A percentile compares a stretch with the other conserved stretches of the same genome.
phyloP scores from a whole-genome alignment of 1,140 invertebrate species.

The Drosophila trapezifrons region DNA sequence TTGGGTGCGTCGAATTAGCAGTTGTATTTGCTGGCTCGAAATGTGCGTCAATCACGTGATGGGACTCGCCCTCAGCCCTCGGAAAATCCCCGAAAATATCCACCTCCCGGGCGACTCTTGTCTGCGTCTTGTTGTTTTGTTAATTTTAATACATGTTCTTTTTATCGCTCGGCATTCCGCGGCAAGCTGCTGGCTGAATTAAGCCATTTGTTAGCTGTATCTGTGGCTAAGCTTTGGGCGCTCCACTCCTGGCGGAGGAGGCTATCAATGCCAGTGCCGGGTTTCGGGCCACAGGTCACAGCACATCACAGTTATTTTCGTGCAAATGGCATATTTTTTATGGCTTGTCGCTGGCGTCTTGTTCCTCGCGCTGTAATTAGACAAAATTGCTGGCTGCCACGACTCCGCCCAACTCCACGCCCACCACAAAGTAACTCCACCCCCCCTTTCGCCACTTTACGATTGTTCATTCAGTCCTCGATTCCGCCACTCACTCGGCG shows the following conservation, averaged over 20 bases:
- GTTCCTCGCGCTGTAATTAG: slow-evolving; percentile 55
- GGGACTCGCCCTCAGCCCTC: slow-evolving; percentile 8
- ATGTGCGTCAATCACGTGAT: slow-evolving; percentile 76
- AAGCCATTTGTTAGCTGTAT: slow-evolving; percentile 64
- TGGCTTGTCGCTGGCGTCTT: slow-evolving; percentile 53
- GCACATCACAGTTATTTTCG: slow-evolving; percentile 67
- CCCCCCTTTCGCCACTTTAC: slow-evolving; percentile 1
- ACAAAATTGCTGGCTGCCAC: slow-evolving; percentile 65
- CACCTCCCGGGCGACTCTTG: slow-evolving; percentile 17
- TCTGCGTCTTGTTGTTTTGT: slow-evolving; percentile 72
- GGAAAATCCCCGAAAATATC: slow-evolving; percentile 23
- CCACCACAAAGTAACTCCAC: slow-evolving; percentile 1
- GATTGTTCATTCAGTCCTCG: slow-evolving; percentile 35
- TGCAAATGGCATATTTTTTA: slow-evolving; percentile 74
- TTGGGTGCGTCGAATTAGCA: slow-evolving; percentile 60
- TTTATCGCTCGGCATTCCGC: slow-evolving; percentile 65
- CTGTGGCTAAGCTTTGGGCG: slow-evolving; percentile 32
- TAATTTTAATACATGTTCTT: slow-evolving; percentile 75
- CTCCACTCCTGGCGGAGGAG: neutral
- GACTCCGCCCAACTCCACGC: slow-evolving; percentile 28
- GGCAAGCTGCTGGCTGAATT: slow-evolving; percentile 35
- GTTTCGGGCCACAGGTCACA: slow-evolving; percentile 45
- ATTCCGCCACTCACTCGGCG: slow-evolving; percentile 29
- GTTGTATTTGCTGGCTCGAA: slow-evolving; percentile 44
- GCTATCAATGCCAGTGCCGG: slow-evolving; percentile 31